These are phyloP conservation scores for Mirounga angustirostris DNA, from an alignment of 2,113 vertebrate species.

Conservation along the genomic window DNA sequence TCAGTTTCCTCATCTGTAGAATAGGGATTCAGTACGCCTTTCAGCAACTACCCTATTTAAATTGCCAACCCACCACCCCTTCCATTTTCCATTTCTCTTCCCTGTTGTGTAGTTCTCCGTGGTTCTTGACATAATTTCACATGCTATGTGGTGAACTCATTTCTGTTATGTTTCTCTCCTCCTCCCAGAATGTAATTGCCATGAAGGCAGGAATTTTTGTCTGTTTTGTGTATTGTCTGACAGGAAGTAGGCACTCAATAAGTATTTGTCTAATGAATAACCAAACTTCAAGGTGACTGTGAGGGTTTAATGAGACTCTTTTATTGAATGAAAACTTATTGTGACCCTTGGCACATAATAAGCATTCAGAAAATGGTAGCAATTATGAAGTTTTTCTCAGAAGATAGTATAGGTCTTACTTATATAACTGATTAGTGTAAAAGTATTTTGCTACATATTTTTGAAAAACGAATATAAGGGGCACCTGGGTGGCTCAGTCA, in stretches of 20 bases:
- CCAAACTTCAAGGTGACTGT: not conserved
- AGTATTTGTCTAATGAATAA: constrained; percentile 33
- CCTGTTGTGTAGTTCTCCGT: constrained; percentile 10
- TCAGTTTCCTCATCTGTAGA: not conserved
- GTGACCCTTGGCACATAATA: constrained; percentile 19
- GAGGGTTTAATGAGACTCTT: constrained; percentile 10
- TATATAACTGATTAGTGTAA: not conserved
- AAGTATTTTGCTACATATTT: constrained; percentile 20
- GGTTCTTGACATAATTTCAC: not conserved
- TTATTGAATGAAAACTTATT: constrained; percentile 15
- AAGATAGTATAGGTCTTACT: constrained; percentile 25
- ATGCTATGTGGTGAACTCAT: not conserved
- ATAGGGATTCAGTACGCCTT: not conserved
- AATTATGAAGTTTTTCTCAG: constrained; percentile 36
- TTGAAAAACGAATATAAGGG: not conserved
- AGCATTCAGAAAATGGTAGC: constrained; percentile 51
- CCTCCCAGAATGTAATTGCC: not conserved
- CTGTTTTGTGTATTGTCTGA: constrained; percentile 12
- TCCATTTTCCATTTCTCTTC: not conserved
- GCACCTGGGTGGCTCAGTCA: not conserved
- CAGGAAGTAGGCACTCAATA: not conserved
- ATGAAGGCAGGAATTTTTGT: constrained; percentile 4
- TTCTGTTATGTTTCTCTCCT: constrained; percentile 1
- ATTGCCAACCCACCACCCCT: not conserved
- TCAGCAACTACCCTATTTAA: not conserved